Evolutionary conservation across 2,888 invertebrate genomes (phyloP).

Genomic region (Campoletis raptor): DNA sequence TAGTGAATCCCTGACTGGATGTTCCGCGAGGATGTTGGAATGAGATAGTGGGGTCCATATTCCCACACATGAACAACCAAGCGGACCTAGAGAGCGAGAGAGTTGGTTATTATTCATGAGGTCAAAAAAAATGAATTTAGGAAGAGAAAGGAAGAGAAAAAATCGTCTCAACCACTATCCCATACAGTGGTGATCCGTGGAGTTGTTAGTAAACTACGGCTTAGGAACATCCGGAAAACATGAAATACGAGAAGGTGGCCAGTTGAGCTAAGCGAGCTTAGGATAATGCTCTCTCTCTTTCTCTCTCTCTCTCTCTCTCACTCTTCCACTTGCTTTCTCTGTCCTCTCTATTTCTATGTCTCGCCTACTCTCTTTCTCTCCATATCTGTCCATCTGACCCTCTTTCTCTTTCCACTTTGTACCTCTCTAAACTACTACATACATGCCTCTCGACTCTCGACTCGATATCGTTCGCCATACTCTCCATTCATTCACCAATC

Average conservation of each 20-base stretch:
- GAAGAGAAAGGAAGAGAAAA: conserved; percentile 6
- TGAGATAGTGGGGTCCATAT: not conserved
- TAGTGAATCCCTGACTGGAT: not conserved
- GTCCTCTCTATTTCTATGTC: conserved; percentile 53
- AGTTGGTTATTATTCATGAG: not conserved
- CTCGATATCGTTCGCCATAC: conserved; percentile 36
- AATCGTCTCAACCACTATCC: conserved; percentile 63
- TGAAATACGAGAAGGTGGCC: conserved; percentile 82
- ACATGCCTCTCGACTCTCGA: conserved; percentile 33
- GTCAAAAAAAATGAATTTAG: not conserved
- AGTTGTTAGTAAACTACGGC: conserved; percentile 90
- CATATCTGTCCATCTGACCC: not conserved
- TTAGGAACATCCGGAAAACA: conserved; percentile 87
- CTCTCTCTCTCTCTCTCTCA: conserved; percentile 69
- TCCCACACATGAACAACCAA: too few relatives aligned
- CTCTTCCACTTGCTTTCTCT: conserved; percentile 77
- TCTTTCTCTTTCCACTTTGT: conserved; percentile 58
- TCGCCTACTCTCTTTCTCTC: conserved; percentile 31
- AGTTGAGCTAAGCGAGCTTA: conserved; percentile 83
- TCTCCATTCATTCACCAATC: conserved; percentile 23
- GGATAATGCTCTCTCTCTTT: conserved; percentile 78
- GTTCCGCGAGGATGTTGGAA: not conserved
- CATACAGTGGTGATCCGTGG: conserved; percentile 76
- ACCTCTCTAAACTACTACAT: conserved; percentile 67
- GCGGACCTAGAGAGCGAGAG: not conserved